Conservation (phyloP, 2,888 invertebrate species). For the Chelonus formosanus region DNA sequence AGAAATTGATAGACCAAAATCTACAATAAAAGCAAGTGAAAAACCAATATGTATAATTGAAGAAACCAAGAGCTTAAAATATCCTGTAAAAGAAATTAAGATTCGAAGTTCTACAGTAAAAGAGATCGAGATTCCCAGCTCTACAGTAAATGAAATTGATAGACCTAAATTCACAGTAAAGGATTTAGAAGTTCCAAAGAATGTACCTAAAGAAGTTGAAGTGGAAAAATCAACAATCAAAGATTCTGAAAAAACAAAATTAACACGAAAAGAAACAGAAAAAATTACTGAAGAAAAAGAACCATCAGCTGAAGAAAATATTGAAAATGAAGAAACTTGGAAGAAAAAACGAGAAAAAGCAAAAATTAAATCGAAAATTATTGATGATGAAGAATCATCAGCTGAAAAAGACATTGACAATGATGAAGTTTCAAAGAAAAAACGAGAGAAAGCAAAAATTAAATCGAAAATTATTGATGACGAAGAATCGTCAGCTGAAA, state of each 20-base stretch:
- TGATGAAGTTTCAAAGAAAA: slow-evolving; percentile 21
- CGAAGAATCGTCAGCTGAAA: slow-evolving; percentile 2
- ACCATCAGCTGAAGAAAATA: too few relatives aligned
- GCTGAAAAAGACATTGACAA: slow-evolving; percentile 12
- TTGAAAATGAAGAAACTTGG: too few relatives aligned
- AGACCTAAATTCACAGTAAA: slow-evolving; percentile 17
- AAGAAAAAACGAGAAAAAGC: slow-evolving; percentile 13
- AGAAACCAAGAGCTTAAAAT: slow-evolving; percentile 1
- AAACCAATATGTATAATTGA: slow-evolving; percentile 3
- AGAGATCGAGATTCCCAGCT: slow-evolving; percentile 8
- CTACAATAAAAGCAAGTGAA: slow-evolving; percentile 9
- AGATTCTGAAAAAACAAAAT: slow-evolving; percentile 7
- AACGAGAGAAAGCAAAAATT: slow-evolving; percentile 14
- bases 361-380: slow-evolving; percentile 1
- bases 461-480: too few relatives aligned
- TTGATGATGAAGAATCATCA: neutral
- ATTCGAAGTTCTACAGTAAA: slow-evolving; percentile 11
- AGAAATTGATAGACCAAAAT: slow-evolving; percentile 12
- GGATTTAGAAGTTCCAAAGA: slow-evolving; percentile 13
- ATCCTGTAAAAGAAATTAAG: slow-evolving; percentile 4
- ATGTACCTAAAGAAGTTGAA: slow-evolving; percentile 3
- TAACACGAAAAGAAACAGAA: too few relatives aligned
- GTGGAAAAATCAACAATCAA: slow-evolving; percentile 9
- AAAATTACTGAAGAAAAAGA: too few relatives aligned
- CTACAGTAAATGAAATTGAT: slow-evolving; percentile 20